phyloP scores from a whole-genome alignment of 2,797 vertebrate species.

The Champsocephalus gunnari region DNA sequence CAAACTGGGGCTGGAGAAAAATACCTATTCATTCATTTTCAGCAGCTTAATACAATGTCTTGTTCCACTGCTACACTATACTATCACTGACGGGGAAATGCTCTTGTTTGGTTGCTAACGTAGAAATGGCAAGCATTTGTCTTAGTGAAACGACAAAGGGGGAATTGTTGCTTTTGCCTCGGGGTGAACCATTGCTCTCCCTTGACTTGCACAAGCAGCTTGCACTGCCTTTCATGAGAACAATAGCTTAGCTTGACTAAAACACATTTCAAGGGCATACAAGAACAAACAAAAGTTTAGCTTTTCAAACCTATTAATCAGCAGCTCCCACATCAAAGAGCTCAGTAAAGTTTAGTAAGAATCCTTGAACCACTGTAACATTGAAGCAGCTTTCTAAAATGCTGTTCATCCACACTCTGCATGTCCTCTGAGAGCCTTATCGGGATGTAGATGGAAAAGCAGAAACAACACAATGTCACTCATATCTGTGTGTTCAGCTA shows the following conservation, averaged over 20 bases:
- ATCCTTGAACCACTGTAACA: constrained; percentile 53
- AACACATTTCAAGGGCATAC: constrained; percentile 72
- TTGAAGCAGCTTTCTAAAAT: constrained; percentile 58
- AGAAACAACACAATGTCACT: constrained; percentile 70
- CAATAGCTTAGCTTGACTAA: constrained; percentile 58
- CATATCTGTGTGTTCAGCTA: constrained; percentile 73
- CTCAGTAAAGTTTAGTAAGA: constrained; percentile 44
- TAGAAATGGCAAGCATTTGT: constrained; percentile 62
- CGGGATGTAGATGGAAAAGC: constrained; percentile 58
- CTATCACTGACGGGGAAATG: constrained; percentile 55
- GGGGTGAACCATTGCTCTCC: constrained; percentile 66
- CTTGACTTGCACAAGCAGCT: constrained; percentile 59
- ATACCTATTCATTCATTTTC: constrained; percentile 58
- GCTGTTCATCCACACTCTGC: constrained; percentile 35
- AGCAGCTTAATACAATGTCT: constrained; percentile 66
- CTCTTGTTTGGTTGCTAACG: constrained; percentile 58
- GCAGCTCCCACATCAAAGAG: constrained; percentile 60
- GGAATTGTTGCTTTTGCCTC: constrained; percentile 72
- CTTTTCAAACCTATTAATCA: constrained; percentile 66
- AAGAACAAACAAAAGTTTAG: constrained; percentile 49
- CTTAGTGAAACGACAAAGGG: constrained; percentile 69
- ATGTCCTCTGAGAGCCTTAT: constrained; percentile 68
- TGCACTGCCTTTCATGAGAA: constrained; percentile 59
- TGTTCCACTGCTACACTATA: constrained; percentile 61
- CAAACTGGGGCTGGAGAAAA: constrained; percentile 54